Base-by-base conservation (phyloP, 2,113 vertebrate species). In the Desmodus rotundus region DNA sequence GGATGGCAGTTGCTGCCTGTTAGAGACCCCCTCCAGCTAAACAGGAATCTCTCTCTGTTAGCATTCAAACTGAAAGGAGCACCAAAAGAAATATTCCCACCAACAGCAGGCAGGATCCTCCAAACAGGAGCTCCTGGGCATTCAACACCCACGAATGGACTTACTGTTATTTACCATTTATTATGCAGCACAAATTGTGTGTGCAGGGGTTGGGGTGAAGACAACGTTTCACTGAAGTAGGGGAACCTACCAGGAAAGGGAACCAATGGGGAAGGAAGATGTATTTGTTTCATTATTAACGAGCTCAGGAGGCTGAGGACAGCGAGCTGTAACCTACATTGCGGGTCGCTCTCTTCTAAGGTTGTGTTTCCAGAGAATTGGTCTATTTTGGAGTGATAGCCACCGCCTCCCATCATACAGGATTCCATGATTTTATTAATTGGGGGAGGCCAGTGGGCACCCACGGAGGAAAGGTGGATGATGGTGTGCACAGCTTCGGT, bases 251-350 rank as follows among this genome's bases (percentile, higher is more conserved):
- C 24, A 28, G 7, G 47, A 22, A 28, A 63, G 67, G 38, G 41
- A 28, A 15, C 14, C 24, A 14, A 11, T 17, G 33, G 15, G 91
- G 41, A 81, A 26, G 16, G 89, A 26, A 74, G 65, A 50, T 41
- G 76, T 47, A 52, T 87, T 92, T 92, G 92, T 68, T 97, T 95
- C 74, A 78, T 95, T 94, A 89, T 95, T 97, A 96, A 97, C 86
- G 89, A 95, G 93, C 93, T 88, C 76, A 24, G 38, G 82, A 97
- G 88, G 83, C 83, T 4, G 8, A 95, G 94, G 95, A 33, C 70
- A 50, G 28, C 28, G 61, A 7, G 33, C 88, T 88, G 89, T 88
- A 91, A 96, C 97, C 97, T 96, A 90, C 93, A 93, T 90, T 73
- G 77, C 65, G 0, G 1, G 78, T 41, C 0, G 13, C 52, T 76